Base-by-base conservation (phyloP, 2,888 invertebrate species). In the Nematopogon swammerdamellus region DNA sequence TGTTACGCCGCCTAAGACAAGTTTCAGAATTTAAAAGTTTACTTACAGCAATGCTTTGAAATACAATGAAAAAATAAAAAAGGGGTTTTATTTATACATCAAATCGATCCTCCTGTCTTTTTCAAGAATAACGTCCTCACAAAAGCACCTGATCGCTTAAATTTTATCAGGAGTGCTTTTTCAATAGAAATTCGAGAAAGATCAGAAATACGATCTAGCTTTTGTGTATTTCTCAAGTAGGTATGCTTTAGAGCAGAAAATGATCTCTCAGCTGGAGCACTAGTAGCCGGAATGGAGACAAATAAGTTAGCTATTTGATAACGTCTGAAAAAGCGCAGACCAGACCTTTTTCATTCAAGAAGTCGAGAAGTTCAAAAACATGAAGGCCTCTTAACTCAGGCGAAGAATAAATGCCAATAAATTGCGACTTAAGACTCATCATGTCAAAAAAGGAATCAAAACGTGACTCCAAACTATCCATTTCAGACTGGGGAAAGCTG, bases 21-120 rank as follows among this genome's bases (percentile, higher is more conserved):
- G n/a, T n/a, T n/a, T n/a, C n/a, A n/a, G n/a, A n/a, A n/a, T n/a
- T n/a, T n/a, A n/a, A n/a, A n/a, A n/a, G n/a, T n/a, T n/a, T n/a
- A n/a, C 4, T 25, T 8, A 25, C 8, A 25, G 25, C 4, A 25
- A 25, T 8, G 4, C 25, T 25, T 4, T 25, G 25, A 25, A 25
- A 25, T 25, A 25, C 25, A 25, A 25, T 25, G 25, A 25, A 25
- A 25, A n/a, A 25, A 20, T 46, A 46, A 55, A 53, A 57, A 52
- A 54, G 47, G 44, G 45, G 51, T 50, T 52, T 43, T 49, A 51
- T 29, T 20, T 47, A 25, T 44, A 49, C 36, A 36, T 20, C 17
- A 48, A 48, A 49, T 52, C 44, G 6, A 18, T 18, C 20, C 51
- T 49, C 50, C 48, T 53, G 48, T 49, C 19, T 49, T 48, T 46